Evolutionary conservation across 2,888 invertebrate genomes (phyloP).

Genomic region (Hemistola chrysoprasaria): DNA sequence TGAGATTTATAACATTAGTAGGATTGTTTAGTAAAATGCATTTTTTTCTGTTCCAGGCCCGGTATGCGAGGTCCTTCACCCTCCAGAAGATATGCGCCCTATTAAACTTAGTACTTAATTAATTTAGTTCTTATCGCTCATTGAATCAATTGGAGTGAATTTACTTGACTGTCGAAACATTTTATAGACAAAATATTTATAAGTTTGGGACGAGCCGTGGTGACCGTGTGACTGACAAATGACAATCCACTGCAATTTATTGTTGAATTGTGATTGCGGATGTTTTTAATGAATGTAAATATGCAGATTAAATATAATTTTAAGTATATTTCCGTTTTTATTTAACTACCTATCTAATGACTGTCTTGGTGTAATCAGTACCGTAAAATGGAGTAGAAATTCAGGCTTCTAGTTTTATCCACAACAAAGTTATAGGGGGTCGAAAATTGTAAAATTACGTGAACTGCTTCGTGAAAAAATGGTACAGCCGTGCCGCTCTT

Average conservation of each 20-base stretch:
- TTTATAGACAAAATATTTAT: constrained; percentile 55
- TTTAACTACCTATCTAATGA: background rate
- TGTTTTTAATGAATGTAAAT: constrained; percentile 65
- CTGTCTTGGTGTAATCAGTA: too few relatives aligned
- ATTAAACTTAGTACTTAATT: constrained; percentile 67
- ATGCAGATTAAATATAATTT: constrained; percentile 69
- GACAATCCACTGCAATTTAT: too few relatives aligned
- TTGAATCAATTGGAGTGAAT: constrained; percentile 36
- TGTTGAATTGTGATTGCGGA: constrained; percentile 48
- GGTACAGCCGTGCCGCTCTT: too few relatives aligned
- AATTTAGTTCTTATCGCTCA: constrained; percentile 41
- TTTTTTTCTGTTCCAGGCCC: constrained; percentile 82
- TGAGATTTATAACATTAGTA: too few relatives aligned
- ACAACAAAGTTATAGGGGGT: too few relatives aligned
- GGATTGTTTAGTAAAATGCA: too few relatives aligned
- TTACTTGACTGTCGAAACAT: constrained; percentile 50
- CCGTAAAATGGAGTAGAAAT: too few relatives aligned
- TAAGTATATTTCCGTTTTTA: constrained; percentile 47
- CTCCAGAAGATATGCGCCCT: constrained; percentile 92
- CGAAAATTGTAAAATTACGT: too few relatives aligned
- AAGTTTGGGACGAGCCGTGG: constrained; percentile 39
- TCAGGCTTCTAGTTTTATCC: too few relatives aligned
- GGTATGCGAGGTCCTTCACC: constrained; percentile 92
- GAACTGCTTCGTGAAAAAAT: too few relatives aligned
- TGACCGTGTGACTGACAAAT: constrained; percentile 52